Evolutionary conservation across 2,113 vertebrate genomes (phyloP), one percentile per base, ranked within the genome.

Genomic region (Crypturellus undulatus): DNA sequence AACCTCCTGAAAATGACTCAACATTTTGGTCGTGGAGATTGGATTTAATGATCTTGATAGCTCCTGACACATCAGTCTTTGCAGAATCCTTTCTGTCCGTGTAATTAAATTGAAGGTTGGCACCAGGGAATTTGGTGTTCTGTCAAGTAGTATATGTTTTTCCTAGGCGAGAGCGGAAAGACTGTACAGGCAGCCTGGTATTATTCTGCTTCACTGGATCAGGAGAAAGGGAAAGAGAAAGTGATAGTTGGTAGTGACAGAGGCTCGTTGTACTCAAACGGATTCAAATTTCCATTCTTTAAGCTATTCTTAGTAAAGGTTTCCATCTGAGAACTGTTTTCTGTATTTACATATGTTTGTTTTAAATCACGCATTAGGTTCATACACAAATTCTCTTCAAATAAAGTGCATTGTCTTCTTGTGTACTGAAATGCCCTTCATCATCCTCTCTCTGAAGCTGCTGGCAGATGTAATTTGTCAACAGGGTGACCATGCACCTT

Each of bases 71-170:
- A 87, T 95, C 83, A 86, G 52, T 94, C 86, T 96, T 96, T 95
- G 94, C 52, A 76, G 69, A 79, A 91, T 94, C 40, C 76, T 94
- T 87, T 85, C 34, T 96, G 45, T 56, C 90, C 96, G 96, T 96
- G 81, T 88, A 97, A 97, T 95, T 97, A 96, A 96, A 96, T 84
- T 96, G 93, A 97, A 97, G 89, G 19, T 38, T 96, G 91, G 60
- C 84, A 92, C 52, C 45, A 85, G 84, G 81, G 80, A 85, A 95
- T 95, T 67, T 79, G 63, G 40, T 82, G n/a, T 32, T 94, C 72
- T 95, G 73, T 96, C 90, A 95, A 76, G 72, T 85, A 90, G 28
- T 90, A 18, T 90, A 77, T 70, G 73, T 52, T 76, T 96, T 77
- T 65, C 45, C 49, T 88, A 49, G 19, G 32, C 60, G 93, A 34